A percentile compares a stretch with the other conserved stretches of the same genome.
These are phyloP conservation scores for Oryctolagus cuniculus DNA, from an alignment of 2,113 vertebrate genomes.

Conservation along the genomic window DNA sequence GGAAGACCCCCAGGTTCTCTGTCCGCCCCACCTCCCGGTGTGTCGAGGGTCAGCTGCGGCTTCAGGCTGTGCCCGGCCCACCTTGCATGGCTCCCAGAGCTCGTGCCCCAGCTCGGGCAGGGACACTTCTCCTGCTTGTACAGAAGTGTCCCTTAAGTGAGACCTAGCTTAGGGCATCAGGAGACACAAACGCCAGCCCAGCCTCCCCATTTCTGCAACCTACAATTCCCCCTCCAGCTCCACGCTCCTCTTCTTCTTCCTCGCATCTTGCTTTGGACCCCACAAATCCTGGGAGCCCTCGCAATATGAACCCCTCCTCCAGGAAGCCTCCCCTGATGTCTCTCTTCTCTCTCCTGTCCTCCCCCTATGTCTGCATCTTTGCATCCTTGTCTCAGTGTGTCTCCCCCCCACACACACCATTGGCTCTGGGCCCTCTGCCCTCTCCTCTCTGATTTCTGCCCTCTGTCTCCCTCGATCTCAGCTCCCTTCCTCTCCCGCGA, in stretches of 20 bases:
- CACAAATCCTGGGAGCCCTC: not conserved
- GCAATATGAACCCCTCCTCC: not conserved
- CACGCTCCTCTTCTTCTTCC: not conserved
- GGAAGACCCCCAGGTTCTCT: not conserved
- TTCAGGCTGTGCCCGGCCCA: not conserved
- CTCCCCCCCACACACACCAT: not conserved
- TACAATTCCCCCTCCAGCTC: not conserved
- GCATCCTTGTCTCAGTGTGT: too few species aligned
- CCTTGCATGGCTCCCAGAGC: not conserved
- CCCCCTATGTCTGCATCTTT: not conserved
- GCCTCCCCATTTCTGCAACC: not conserved
- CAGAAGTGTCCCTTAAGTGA: not conserved
- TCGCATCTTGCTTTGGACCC: not conserved
- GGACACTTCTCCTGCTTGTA: not conserved
- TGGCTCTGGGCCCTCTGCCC: not conserved
- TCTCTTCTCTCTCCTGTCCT: not conserved
- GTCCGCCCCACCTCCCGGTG: not conserved
- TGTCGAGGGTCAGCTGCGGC: not conserved
- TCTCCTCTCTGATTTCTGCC: not conserved
- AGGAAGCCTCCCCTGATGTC: not conserved
- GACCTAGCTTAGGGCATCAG: not conserved
- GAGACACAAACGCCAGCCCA: not conserved
- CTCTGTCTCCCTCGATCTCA: not conserved
- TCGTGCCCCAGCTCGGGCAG: not conserved
- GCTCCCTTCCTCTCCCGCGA: not conserved